A percentile compares a stretch with the other conserved stretches of the same genome.
Conservation (phyloP, 1,140 invertebrate genomes). For the Triops cancriformis region DNA sequence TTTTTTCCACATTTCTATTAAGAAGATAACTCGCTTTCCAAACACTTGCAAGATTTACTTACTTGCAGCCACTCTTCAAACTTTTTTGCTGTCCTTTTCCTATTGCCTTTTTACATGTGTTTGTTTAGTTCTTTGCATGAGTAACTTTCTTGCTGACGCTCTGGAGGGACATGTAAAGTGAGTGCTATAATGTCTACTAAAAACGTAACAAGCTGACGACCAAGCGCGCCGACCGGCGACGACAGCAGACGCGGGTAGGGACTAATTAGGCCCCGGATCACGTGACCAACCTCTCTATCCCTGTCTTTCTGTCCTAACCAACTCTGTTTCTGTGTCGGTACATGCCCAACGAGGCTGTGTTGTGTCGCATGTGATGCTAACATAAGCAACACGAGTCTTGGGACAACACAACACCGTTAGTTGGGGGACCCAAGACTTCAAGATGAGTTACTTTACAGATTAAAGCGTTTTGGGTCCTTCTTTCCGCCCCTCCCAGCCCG, state of each 20-base stretch:
- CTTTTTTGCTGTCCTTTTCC: neutral
- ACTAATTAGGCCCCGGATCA: conserved; percentile 27
- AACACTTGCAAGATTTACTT: neutral
- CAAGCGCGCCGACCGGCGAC: neutral
- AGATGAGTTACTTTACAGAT: conserved; percentile 14
- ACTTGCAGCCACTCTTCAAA: neutral
- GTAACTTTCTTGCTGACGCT: neutral
- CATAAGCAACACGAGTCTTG: neutral
- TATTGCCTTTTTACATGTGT: neutral
- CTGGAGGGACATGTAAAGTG: neutral
- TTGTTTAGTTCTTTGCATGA: neutral
- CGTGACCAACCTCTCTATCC: conserved; percentile 2
- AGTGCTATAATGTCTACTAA: neutral
- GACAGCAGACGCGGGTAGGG: conserved; percentile 15
- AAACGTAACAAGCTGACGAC: neutral
- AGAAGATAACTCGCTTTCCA: neutral
- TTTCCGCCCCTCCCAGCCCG: neutral
- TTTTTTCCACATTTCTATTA: neutral
- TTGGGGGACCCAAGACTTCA: neutral
- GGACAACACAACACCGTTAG: neutral
- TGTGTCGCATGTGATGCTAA: conserved; percentile 1
- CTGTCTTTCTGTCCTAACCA: neutral
- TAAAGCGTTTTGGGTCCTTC: neutral
- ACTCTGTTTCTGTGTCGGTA: neutral
- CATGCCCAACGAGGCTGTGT: neutral